Percentiles rank a stretch among this genome's conserved stretches.
phyloP scores from a whole-genome alignment of 2,797 vertebrate species.

The Oophaga sylvatica region DNA sequence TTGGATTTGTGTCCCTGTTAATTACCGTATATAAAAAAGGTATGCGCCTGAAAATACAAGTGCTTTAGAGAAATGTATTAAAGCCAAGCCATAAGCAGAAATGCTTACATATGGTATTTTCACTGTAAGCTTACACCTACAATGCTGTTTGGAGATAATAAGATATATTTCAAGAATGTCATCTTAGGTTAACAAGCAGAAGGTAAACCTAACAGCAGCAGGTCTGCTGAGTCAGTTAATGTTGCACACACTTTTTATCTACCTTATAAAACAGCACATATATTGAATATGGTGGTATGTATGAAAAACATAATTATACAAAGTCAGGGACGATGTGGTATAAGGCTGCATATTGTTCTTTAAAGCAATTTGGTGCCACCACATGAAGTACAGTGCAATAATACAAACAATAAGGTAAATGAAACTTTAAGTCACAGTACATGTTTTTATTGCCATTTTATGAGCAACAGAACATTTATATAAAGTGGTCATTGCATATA shows the following conservation, averaged over 20 bases:
- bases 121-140: neutral
- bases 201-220: neutral
- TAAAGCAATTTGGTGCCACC: neutral
- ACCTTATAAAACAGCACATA: neutral
- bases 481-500: neutral
- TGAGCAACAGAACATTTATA: neutral
- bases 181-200: neutral
- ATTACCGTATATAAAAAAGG: neutral
- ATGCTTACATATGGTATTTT: conserved; percentile 6
- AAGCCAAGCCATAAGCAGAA: neutral
- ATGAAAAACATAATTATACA: neutral
- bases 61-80: neutral
- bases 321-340: neutral
- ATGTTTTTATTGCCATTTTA: neutral
- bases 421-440: too few relatives aligned
- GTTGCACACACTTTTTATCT: neutral
- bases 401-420: too few relatives aligned
- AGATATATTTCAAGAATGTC: neutral
- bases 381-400: neutral
- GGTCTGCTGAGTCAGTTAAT: neutral
- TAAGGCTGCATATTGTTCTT: neutral
- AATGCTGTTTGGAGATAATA: neutral
- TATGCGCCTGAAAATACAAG: neutral
- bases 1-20: conserved; percentile 7
- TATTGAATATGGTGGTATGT: neutral